A percentile compares a stretch with the other conserved stretches of the same genome.
Evolutionary conservation across 1,140 invertebrate genomes (phyloP).

Genomic region (Capitella teleta): DNA sequence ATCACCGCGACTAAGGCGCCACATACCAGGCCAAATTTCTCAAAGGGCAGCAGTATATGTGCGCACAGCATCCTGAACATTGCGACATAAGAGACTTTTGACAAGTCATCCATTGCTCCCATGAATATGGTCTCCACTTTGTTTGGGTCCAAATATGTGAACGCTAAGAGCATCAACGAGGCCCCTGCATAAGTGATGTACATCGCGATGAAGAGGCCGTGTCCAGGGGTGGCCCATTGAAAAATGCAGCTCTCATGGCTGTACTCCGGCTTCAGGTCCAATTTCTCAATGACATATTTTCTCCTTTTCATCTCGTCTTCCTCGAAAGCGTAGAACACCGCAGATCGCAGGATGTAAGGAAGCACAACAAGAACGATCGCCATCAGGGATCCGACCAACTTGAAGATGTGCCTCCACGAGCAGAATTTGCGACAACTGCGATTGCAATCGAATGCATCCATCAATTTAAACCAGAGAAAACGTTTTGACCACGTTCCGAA

Average conservation of each 20-base stretch:
- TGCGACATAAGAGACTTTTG: too few relatives aligned
- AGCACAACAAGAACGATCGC: background rate
- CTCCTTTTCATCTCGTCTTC: conserved; percentile 21
- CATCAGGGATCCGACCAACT: background rate
- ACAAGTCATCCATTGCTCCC: too few relatives aligned
- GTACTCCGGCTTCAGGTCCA: background rate
- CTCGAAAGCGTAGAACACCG: conserved; percentile 37
- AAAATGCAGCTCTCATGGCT: too few relatives aligned
- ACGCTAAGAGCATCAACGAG: too few relatives aligned
- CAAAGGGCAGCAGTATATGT: conserved; percentile 12
- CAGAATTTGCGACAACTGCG: background rate
- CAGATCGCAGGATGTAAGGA: conserved; percentile 4
- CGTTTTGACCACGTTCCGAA: conserved; percentile 8
- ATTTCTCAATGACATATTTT: conserved; percentile 4
- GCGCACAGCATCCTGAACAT: conserved; percentile 8
- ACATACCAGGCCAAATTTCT: conserved; percentile 12
- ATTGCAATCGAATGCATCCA: background rate
- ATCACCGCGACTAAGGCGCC: conserved; percentile 8
- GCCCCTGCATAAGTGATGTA: conserved; percentile 12
- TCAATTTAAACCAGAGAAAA: conserved; percentile 6
- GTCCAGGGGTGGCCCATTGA: conserved; percentile 7
- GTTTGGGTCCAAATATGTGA: too few relatives aligned
- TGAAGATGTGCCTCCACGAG: background rate
- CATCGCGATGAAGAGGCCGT: conserved; percentile 3
- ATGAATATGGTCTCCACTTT: too few relatives aligned